Evolutionary conservation across 2,888 invertebrate genomes (phyloP), one percentile per base, ranked within the genome.

Genomic region (Pharmacophagus antenor): DNA sequence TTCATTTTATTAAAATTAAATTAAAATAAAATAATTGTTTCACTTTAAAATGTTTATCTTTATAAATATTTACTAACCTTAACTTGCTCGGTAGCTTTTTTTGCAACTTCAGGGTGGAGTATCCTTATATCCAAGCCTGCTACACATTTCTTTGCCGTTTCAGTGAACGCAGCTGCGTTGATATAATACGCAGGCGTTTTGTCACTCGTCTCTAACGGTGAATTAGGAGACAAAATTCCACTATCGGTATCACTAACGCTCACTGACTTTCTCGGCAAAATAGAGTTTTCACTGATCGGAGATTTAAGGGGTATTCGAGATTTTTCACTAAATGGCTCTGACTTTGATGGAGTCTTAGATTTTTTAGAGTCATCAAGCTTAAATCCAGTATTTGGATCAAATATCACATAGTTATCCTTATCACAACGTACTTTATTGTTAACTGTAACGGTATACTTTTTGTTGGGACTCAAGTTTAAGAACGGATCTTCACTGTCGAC

Each of bases 191-290:
- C 71, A 12, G 82, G 75, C 48, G 72, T 66, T 57, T 76, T 82
- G 61, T 88, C 87, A 73, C 85, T 87, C 1, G 79, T 77, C 61
- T 93, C 93, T 56, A 92, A 89, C 0, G 93, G 93, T 22, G 93
- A 93, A 67, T 92, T 92, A 0, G 93, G 93, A 67, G 93, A 93
- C 49, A 93, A 76, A 69, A 93, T 93, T 4, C 93, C 93, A 75
- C 93, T 93, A 72, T 93, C 93, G 12, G 93, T 92, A 80, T 93
- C 93, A 79, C 93, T 93, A 66, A 92, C 85, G 69, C 83, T 89
- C 50, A 85, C 85, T 37, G 84, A 83, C 70, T 85, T 86, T 59
- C 83, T 77, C 57, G 74, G 73, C 21, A 72, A 67, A 58, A 77
- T 72, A 10, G 82, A 79, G 53, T 71, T 80, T 70, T 88, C 88